These are phyloP conservation scores for Pygocentrus nattereri DNA, from an alignment of 2,797 vertebrate genomes.

Conservation along the genomic window DNA sequence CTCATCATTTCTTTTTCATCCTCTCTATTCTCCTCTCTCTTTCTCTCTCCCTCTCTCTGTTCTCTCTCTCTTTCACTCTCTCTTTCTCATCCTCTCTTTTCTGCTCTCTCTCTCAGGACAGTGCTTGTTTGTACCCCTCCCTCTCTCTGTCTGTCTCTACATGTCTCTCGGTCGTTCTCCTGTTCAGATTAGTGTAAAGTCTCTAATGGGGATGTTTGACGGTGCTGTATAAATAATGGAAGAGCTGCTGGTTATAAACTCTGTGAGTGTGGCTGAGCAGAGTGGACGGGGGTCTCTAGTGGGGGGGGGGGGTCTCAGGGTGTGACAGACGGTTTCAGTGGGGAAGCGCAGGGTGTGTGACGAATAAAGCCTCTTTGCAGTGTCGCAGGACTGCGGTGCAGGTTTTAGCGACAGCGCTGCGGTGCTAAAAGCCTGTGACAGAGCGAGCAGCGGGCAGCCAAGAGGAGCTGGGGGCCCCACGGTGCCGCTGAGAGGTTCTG, in stretches of 20 bases:
- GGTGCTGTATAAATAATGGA: conserved; percentile 85
- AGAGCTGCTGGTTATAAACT: conserved; percentile 77
- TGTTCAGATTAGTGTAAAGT: conserved; percentile 81
- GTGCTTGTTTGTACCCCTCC: background rate
- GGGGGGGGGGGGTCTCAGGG: conserved; percentile 46
- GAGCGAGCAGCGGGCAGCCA: background rate
- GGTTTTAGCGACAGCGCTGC: conserved; percentile 83
- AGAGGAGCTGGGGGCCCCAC: no score
- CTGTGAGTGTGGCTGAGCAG: conserved; percentile 79
- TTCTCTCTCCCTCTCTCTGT: conserved; percentile 50
- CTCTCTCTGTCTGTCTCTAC: conserved; percentile 26
- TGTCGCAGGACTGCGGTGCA: conserved; percentile 77
- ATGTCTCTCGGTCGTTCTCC: conserved; percentile 47
- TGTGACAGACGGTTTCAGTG: conserved; percentile 62
- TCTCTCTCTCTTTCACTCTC: conserved; percentile 8
- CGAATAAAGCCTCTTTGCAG: conserved; percentile 90
- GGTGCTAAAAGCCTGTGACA: conserved; percentile 91
- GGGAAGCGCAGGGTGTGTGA: conserved; percentile 63
- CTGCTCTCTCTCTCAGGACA: background rate
- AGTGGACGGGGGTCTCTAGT: conserved; percentile 24
- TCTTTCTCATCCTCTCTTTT: conserved; percentile 49
- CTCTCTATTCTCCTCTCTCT: conserved; percentile 30
- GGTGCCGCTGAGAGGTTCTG: conserved; percentile 50
- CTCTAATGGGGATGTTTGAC: conserved; percentile 80
- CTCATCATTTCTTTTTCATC: conserved; percentile 15